Percentiles rank a stretch among this genome's conserved stretches.
Evolutionary conservation across 2,888 invertebrate species (phyloP).

Genomic region (Coleophora flavipennella): DNA sequence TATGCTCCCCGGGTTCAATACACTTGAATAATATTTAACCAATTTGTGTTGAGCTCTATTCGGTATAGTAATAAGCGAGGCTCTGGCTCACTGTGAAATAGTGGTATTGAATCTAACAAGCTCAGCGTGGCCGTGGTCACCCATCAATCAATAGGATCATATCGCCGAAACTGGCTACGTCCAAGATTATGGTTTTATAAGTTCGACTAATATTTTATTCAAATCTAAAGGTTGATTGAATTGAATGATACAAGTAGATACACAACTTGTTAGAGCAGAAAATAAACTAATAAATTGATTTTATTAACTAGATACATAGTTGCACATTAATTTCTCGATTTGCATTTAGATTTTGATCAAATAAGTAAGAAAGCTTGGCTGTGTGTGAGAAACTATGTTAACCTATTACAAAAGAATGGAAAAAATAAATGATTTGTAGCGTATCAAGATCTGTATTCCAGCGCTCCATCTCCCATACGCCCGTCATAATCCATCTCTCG

Average conservation of each 20-base stretch:
- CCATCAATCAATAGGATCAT: constrained; percentile 72
- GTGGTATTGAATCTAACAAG: constrained; percentile 30
- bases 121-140: constrained; percentile 66
- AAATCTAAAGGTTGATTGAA: constrained; percentile 65
- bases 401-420: constrained; percentile 20
- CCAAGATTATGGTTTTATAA: constrained; percentile 64
- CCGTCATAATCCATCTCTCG: constrained; percentile 61
- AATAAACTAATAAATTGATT: constrained; percentile 10
- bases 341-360: constrained; percentile 40
- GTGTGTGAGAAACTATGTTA: constrained; percentile 18
- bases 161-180: constrained; percentile 54
- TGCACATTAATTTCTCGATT: constrained; percentile 17
- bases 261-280: constrained; percentile 32
- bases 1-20: constrained; percentile 55
- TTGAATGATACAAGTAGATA: constrained; percentile 56
- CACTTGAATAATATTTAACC: constrained; percentile 44
- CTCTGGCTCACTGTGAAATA: constrained; percentile 22
- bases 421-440: constrained; percentile 35
- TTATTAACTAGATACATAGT: constrained; percentile 5
- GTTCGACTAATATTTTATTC: constrained; percentile 68
- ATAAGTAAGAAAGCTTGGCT: constrained; percentile 21
- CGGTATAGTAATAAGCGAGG: constrained; percentile 8
- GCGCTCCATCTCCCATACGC: constrained; percentile 37
- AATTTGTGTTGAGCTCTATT: constrained; percentile 31
- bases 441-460: constrained; percentile 43